phyloP scores from a whole-genome alignment of 2,888 invertebrate species.

The Nephrotoma appendiculata region DNA sequence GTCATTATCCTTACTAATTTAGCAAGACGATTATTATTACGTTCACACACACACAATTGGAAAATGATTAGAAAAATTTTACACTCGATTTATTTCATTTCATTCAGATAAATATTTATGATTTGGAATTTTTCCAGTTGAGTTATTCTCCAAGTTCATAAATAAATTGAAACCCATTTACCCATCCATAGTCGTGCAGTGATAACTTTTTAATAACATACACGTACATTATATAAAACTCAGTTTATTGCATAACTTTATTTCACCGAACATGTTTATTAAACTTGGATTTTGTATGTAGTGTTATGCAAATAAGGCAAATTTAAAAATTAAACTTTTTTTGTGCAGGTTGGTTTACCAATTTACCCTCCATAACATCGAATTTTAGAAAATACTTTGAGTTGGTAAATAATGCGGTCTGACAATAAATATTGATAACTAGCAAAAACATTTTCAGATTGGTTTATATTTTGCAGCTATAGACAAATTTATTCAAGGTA shows the following conservation, averaged over 20 bases:
- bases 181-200: background rate
- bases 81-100: background rate
- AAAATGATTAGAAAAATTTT: background rate
- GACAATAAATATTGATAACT: no score
- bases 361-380: no score
- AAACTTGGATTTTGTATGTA: background rate
- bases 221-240: background rate
- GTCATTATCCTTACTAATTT: no score
- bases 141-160: background rate
- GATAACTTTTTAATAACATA: background rate
- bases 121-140: background rate
- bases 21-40: no score
- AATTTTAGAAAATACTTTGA: no score
- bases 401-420: no score
- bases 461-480: no score
- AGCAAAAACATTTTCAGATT: no score
- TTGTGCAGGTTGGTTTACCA: no score
- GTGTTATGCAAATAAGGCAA: no score
- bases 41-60: background rate
- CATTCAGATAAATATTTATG: background rate
- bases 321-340: no score
- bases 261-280: background rate
- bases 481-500: no score
- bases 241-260: background rate
- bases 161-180: background rate